Evolutionary conservation across 2,113 vertebrate genomes (phyloP), one percentile per base, ranked within the genome.

Genomic region (Oreochromis aureus): DNA sequence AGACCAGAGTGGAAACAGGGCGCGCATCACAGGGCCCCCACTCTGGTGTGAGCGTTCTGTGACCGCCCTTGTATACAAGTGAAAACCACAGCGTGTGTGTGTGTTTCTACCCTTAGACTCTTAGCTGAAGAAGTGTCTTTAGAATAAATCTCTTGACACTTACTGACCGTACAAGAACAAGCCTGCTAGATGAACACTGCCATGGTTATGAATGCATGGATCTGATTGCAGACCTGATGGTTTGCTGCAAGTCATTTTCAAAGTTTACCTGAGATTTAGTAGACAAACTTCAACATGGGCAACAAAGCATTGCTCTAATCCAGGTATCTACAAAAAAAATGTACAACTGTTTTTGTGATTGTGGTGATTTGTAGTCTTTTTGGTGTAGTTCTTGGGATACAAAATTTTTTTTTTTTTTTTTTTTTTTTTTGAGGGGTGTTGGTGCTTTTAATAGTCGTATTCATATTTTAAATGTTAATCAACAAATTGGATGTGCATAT

Each of bases 241-340:
- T 53, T 53, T 53, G 18, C 51, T 53, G 51, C 8, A 53, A 19
- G 18, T 53, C 48, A 5, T 53, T 53, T 53, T 18, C 48, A 53
- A 53, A 53, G 51, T 10, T 53, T 10, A 53, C 51, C 51, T 53
- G 51, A 53, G 51, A 53, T 53, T 53, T n/a, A 53, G 5, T 53
- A n/a, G 2, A n/a, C 51, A 19, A 1, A 53, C 51, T n/a, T 5
- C 0, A n/a, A n/a, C 19, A 53, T n/a, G 51, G 18, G 5, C 51
- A 53, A 53, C 51, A 53, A 53, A 53, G 51, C 51, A n/a, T 0
- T 53, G 18, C 51, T 53, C 51, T 5, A 53, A 53, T 53, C 18
- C 51, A 5, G 51, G 51, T 53, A 0, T 18, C 18, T n/a, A 18
- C 51, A 53, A 44, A 12, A 41, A 44, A 51, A 1, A 19, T 9